Evolutionary conservation across 2,113 vertebrate genomes (phyloP).

Genomic region (Silurus glanis): DNA sequence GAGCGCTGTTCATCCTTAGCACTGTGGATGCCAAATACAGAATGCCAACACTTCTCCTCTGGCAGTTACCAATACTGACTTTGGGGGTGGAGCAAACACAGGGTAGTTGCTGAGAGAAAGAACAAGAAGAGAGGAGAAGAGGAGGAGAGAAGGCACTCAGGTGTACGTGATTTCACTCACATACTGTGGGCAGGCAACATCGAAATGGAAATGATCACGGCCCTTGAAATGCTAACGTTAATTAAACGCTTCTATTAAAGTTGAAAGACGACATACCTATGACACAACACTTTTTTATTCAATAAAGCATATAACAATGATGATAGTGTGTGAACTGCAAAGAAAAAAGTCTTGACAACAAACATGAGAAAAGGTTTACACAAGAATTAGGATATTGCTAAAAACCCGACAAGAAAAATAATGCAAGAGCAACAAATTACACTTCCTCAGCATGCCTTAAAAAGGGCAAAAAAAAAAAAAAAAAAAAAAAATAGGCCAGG

Average conservation of each 20-base stretch:
- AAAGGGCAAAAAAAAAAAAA: background rate
- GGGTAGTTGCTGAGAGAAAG: background rate
- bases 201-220: background rate
- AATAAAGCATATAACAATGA: background rate
- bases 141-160: slow-evolving; percentile 31
- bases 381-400: background rate
- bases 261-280: background rate
- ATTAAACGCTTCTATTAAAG: background rate
- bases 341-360: background rate
- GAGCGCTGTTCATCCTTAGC: slow-evolving; percentile 2
- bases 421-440: background rate
- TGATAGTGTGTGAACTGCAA: background rate
- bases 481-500: background rate
- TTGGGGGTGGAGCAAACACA: background rate
- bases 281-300: background rate
- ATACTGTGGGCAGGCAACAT: slow-evolving; percentile 18
- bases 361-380: background rate
- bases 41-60: background rate
- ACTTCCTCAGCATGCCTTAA: background rate
- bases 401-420: background rate
- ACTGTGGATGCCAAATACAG: background rate
- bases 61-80: background rate
- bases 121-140: background rate
- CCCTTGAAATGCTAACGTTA: background rate
- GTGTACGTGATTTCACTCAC: slow-evolving; percentile 49